Base-by-base conservation (phyloP, 2,797 vertebrate species). In the Sus cebifrons region DNA sequence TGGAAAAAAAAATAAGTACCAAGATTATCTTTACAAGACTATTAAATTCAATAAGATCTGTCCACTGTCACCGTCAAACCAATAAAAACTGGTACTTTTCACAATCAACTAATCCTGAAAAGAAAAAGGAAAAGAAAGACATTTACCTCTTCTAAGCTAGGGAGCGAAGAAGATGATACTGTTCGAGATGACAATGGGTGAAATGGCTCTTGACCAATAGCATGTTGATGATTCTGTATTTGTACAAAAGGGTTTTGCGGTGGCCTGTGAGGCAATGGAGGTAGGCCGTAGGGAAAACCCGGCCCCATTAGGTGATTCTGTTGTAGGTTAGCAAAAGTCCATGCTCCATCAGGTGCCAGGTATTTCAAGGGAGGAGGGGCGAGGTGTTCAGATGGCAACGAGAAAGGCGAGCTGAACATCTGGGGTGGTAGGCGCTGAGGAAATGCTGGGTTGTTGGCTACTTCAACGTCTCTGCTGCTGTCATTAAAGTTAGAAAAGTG, bases 81-180 rank as follows among this genome's bases (percentile, higher is more conserved):
- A 86, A 25, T 71, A 90, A 67, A 74, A 16, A 84, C 0, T 18
- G 21, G 7, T 14, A 67, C 32, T 68, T 81, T 93, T 27, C 77
- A 93, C 17, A 70, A 68, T 56, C 73, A 68, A n/a, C 23, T 60
- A 71, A 91, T 54, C 29, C 77, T 36, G 14, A 78, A 93, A 58
- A 21, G n/a, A 84, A 81, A 89, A 73, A 12, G 20, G 27, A 27
- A 54, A 75, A 96, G 60, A 89, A 91, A 93, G 56, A 74, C 23
- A 94, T 64, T 98, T 98, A 99, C 99, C 99, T 99, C 99, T 98
- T 99, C 99, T 99, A 99, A 98, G 98, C 98, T 99, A 98, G 99
- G 99, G 98, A 99, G 99, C 98, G 99, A 99, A 98, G 99, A 99
- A 98, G 99, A 98, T 98, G 99, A 99, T 95, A 99, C 99, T 98